Base-by-base conservation (phyloP, 2,113 vertebrate species). In the Mesoclemmys tuberculata region DNA sequence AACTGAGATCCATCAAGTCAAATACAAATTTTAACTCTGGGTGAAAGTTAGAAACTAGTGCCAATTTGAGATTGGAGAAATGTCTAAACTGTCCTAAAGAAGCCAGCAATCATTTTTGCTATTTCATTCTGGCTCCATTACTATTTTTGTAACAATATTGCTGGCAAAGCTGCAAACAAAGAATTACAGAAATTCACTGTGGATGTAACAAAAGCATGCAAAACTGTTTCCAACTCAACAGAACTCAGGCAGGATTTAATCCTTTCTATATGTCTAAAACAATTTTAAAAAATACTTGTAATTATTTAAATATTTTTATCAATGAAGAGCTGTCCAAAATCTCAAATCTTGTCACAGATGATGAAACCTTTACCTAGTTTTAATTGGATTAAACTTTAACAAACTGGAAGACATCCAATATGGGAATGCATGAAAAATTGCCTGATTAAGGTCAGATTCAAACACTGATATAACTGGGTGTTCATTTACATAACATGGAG, bases 121-220 rank as follows among this genome's bases (percentile, higher is more conserved):
- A 2, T 51, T 95, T 19, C 55, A 4, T 93, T 89, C 88, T 95
- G 48, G 93, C 94, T 80, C 27, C 51, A 75, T 96, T 88, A 87
- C 55, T 95, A n/a, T 64, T 94, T 94, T 90, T 88, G 16, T 91
- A 90, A 94, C 81, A 71, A 93, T 90, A 52, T 68, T 96, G 19
- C 71, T 97, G 93, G 91, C 84, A 97, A 74, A 95, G 12, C 24
- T 85, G 85, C 84, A 96, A 52, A 91, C 46, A 96, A 92, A 93
- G 93, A 94, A 90, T 95, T 92, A 92, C 22, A 93, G 90, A 87
- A 88, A 96, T 91, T 95, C 86, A 94, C 56, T 93, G 68, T 81
- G 31, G 44, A 24, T 88, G 4, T 75, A 93, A 90, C 80, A 95
- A 95, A 97, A 96, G 12, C 64, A 54, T 90, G 58, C n/a, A 92